These are phyloP conservation scores for Miichthys miiuy DNA, from an alignment of 2,797 vertebrate genomes.

Conservation along the genomic window DNA sequence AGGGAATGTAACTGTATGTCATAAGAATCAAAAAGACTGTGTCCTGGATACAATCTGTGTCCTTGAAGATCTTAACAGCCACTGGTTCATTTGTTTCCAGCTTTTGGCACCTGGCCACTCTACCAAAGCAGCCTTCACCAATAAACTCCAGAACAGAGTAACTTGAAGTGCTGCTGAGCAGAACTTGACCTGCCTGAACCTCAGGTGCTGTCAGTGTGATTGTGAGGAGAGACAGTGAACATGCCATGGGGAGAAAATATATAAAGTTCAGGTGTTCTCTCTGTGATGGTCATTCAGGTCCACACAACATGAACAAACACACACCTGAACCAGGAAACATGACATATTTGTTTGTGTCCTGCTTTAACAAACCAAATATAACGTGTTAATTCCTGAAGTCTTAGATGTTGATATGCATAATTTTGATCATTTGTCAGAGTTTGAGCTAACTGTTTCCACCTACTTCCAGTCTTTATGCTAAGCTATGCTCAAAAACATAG, in stretches of 20 bases:
- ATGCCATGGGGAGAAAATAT: background rate
- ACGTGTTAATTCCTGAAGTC: too few species aligned
- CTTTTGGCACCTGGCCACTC: constrained; percentile 29
- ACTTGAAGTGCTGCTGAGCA: background rate
- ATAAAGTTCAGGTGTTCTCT: background rate
- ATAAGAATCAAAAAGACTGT: too few species aligned
- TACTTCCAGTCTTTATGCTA: too few species aligned
- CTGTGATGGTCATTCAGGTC: background rate
- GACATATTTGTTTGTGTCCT: too few species aligned
- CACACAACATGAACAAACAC: background rate
- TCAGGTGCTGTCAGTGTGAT: background rate
- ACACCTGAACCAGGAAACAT: background rate
- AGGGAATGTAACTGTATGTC: too few species aligned
- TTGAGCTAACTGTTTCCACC: too few species aligned
- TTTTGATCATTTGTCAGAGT: too few species aligned
- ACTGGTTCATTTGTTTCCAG: background rate
- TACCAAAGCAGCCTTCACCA: constrained; percentile 34
- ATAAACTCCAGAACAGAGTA: constrained; percentile 25
- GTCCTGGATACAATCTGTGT: too few species aligned
- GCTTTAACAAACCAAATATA: too few species aligned
- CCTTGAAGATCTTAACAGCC: too few species aligned
- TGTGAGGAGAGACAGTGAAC: background rate
- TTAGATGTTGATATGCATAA: too few species aligned
- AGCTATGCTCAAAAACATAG: too few species aligned
- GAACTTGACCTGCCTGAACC: background rate